phyloP scores from a whole-genome alignment of 2,888 invertebrate species.

The Scaeva pyrastri region DNA sequence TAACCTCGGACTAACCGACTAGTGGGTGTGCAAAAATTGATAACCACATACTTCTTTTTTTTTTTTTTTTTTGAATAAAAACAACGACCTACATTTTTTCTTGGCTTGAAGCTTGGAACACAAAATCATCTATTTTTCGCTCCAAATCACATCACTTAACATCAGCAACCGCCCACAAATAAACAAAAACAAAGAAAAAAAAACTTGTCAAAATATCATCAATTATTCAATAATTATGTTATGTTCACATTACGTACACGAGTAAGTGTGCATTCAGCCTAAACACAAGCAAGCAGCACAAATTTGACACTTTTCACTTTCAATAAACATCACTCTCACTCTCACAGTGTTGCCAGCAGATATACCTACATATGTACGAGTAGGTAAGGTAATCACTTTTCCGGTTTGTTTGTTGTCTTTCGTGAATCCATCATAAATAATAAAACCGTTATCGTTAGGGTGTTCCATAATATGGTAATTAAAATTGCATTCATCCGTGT shows the following conservation, averaged over 20 bases:
- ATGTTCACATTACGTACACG: neutral
- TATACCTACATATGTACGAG: too few relatives aligned
- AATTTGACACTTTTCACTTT: constrained; percentile 49
- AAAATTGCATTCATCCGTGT: constrained; percentile 55
- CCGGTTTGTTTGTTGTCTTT: constrained; percentile 47
- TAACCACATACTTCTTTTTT: too few relatives aligned
- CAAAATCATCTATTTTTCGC: too few relatives aligned
- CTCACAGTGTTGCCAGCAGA: constrained; percentile 38
- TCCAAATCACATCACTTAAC: neutral
- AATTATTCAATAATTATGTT: constrained; percentile 40
- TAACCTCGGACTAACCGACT: too few relatives aligned
- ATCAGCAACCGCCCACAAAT: constrained; percentile 1
- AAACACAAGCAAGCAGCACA: constrained; percentile 44
- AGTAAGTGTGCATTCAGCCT: neutral
- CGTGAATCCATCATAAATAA: constrained; percentile 4
- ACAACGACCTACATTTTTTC: too few relatives aligned
- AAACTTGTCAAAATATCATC: constrained; percentile 37
- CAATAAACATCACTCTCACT: neutral
- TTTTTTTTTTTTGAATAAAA: too few relatives aligned
- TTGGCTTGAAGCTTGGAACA: too few relatives aligned
- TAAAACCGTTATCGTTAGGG: constrained; percentile 43
- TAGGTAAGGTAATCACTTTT: constrained; percentile 37
- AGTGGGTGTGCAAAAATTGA: too few relatives aligned
- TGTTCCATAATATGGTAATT: constrained; percentile 59
- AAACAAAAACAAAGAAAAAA: neutral